These are phyloP conservation scores for Stratiomys singularior DNA, from an alignment of 2,888 invertebrate genomes.

Conservation along the genomic window DNA sequence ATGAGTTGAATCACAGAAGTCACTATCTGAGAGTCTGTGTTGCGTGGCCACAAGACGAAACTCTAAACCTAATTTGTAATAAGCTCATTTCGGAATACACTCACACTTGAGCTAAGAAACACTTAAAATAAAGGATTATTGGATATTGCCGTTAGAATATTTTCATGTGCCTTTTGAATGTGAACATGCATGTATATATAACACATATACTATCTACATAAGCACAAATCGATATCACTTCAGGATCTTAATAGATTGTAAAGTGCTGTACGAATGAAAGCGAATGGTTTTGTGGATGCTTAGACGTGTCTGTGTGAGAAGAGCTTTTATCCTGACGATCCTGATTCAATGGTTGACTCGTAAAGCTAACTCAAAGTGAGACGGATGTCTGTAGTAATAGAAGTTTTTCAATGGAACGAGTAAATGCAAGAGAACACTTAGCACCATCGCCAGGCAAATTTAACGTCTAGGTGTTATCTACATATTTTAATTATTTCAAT, in stretches of 20 bases:
- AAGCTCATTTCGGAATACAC: not conserved
- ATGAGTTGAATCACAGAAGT: not conserved
- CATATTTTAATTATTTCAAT: conserved; percentile 26
- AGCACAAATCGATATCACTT: conserved; percentile 28
- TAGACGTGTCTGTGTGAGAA: not conserved
- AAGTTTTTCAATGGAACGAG: too few species aligned
- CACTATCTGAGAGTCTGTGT: not conserved
- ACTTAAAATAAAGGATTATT: not conserved
- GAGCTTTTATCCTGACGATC: conserved; percentile 27
- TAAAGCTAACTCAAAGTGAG: not conserved
- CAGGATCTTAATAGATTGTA: conserved; percentile 38
- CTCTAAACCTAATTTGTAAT: conserved; percentile 36
- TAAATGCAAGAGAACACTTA: not conserved
- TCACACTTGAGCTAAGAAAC: not conserved
- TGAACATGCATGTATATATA: not conserved
- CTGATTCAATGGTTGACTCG: conserved; percentile 18
- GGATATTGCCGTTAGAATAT: too few species aligned
- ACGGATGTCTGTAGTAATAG: not conserved
- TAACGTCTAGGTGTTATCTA: conserved; percentile 17
- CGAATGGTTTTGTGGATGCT: conserved; percentile 15
- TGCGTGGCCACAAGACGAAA: conserved; percentile 7
- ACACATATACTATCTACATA: not conserved
- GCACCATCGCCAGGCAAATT: conserved; percentile 11
- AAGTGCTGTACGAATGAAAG: conserved; percentile 25
- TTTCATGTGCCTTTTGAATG: not conserved